Base-by-base conservation (phyloP, 1,140 invertebrate genomes). In the Pygmarrhopalites habei region DNA sequence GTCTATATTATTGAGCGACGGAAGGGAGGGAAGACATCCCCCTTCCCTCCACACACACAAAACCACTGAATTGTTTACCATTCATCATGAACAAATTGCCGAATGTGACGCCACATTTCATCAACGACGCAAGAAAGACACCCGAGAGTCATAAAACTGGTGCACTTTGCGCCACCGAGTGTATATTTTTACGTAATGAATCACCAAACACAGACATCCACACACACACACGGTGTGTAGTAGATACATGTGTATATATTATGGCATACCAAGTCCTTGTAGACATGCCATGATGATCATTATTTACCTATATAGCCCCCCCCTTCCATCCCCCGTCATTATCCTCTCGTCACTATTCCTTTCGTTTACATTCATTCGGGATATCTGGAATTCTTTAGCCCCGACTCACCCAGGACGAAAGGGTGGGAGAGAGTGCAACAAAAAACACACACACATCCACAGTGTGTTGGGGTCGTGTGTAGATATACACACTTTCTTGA, bases 61-160 rank as follows among this genome's bases (percentile, higher is more conserved):
- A 56, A 41, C 30, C 53, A 56, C 12, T 30, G 29, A 56, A 35
- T 35, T 56, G 35, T 56, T 56, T 56, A 56, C 35, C 53, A 56
- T 56, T 56, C 53, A 56, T 56, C 53, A 56, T 56, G 30, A 56
- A 56, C 53, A 56, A 56, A 56, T 56, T 56, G 30, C 53, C 35
- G 29, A 35, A 39, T 56, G 53, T 23, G 53, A 56, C 53, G 39
- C 53, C 29, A 35, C 51, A 55, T 55, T 55, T 55, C 51, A 55
- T 55, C 51, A 55, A 19, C 53, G 7, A 35, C 53, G 30, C 39
- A 56, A 41, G 53, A 39, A 56, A 56, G 53, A 39, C 53, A 56
- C 5, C 30, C 53, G 35, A 56, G 53, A 56, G 7, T 41, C 53
- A 56, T 56, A 56, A 56, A 56, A 56, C 7, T 56, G 29, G 5